A percentile compares a stretch with the other conserved stretches of the same genome.
These are phyloP conservation scores for Elymnias hypermnestra DNA, from an alignment of 1,140 invertebrate genomes.

Conservation along the genomic window DNA sequence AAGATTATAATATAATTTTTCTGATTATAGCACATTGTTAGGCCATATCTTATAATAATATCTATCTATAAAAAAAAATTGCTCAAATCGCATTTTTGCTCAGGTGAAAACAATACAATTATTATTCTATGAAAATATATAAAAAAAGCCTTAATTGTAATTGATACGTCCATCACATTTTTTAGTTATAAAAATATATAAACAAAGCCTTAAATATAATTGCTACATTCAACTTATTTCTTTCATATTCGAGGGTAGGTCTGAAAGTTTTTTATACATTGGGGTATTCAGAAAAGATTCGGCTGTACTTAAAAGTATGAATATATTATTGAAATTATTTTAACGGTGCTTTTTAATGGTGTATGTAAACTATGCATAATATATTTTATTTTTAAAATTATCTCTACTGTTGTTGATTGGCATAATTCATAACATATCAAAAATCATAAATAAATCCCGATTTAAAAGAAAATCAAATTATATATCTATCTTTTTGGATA, in stretches of 20 bases:
- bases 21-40: neutral
- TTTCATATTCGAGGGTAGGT: too few relatives aligned
- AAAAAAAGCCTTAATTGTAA: too few relatives aligned
- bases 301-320: neutral
- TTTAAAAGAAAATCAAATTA: too few relatives aligned
- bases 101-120: conserved; percentile 19
- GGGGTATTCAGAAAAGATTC: neutral
- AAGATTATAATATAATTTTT: conserved; percentile 4
- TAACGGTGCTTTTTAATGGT: neutral
- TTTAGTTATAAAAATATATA: neutral
- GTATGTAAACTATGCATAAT: neutral
- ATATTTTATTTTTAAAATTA: neutral
- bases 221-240: too few relatives aligned
- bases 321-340: neutral
- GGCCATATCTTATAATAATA: conserved; percentile 8
- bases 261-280: neutral
- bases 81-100: conserved; percentile 46
- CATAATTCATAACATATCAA: too few relatives aligned
- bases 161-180: neutral
- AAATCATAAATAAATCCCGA: conserved; percentile 1
- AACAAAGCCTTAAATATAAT: neutral
- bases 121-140: too few relatives aligned
- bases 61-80: too few relatives aligned
- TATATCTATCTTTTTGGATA: too few relatives aligned
- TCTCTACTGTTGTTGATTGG: too few relatives aligned